Base-by-base conservation (phyloP, 2,797 vertebrate genomes). In the Clarias pachynema region DNA sequence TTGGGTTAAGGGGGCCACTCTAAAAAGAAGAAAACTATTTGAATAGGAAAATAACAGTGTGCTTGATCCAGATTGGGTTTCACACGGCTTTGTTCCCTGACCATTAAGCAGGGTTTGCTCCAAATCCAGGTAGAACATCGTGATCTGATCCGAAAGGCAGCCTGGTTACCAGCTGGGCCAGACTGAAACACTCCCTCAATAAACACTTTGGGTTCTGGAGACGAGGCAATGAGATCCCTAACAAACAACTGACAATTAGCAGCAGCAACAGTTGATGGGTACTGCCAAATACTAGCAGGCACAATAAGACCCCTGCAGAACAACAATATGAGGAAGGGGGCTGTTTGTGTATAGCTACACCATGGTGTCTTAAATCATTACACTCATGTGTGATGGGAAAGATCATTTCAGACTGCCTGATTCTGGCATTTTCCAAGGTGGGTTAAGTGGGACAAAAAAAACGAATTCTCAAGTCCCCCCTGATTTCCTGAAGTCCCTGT, bases 11-110 rank as follows among this genome's bases (percentile, higher is more conserved):
- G 79, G 31, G 63, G 79, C 89, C 91, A 89, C 84, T 87, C 91
- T 90, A 87, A 92, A 87, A 89, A 91, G 79, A 68, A 91, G 88
- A 87, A 90, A 93, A 85, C 89, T 89, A 92, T 93, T 92, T 90
- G 82, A 90, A 90, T 91, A 90, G 89, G 91, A 87, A 82, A 87
- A 89, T 80, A 89, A 86, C 83, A 79, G 78, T 77, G 81, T 85
- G 85, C 84, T 60, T 87, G 79, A 72, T 82, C 72, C 81, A 82
- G 82, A 81, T 89, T 74, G 82, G 31, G 80, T 91, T 91, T 90
- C 87, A 87, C 80, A 87, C 62, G 31, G 89, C 91, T 94, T 93
- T 93, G 89, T 92, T 93, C 86, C 87, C 85, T 84, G 91, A 91
- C 91, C 81, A 87, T 90, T 70, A 84, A 90, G 89, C 86, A 84